Evolutionary conservation across 2,113 vertebrate species (phyloP).

Genomic region (Charina bottae): DNA sequence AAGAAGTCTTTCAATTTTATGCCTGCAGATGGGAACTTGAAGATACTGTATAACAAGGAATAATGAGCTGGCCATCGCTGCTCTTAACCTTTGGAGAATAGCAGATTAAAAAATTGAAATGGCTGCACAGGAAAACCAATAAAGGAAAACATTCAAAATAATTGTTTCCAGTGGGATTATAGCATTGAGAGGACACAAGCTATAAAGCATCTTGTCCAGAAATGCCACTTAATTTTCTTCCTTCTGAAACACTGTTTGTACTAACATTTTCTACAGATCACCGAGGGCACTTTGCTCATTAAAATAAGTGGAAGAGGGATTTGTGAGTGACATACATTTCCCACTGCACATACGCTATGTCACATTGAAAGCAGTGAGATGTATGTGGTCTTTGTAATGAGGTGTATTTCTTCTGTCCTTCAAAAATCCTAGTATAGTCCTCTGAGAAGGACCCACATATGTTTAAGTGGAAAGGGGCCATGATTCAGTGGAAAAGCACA

Average conservation of each 20-base stretch:
- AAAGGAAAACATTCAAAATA: constrained; percentile 51
- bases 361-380: neutral
- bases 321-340: neutral
- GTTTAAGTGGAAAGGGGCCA: neutral
- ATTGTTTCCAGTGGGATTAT: constrained; percentile 62
- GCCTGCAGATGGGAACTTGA: constrained; percentile 26
- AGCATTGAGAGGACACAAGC: constrained; percentile 29
- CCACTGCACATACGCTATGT: neutral
- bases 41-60: constrained; percentile 32
- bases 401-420: neutral
- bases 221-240: constrained; percentile 43
- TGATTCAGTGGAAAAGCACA: neutral
- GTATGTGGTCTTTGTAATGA: neutral
- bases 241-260: constrained; percentile 36
- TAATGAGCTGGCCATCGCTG: constrained; percentile 22
- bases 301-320: neutral
- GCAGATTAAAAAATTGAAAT: constrained; percentile 6
- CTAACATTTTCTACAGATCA: constrained; percentile 15
- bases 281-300: neutral
- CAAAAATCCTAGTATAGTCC: neutral
- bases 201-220: constrained; percentile 49
- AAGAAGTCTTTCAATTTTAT: neutral
- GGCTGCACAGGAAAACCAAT: constrained; percentile 40
- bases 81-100: constrained; percentile 47
- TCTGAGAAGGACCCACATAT: neutral